Evolutionary conservation across 2,888 invertebrate genomes (phyloP).

Genomic region (Lamellibrachia columna): DNA sequence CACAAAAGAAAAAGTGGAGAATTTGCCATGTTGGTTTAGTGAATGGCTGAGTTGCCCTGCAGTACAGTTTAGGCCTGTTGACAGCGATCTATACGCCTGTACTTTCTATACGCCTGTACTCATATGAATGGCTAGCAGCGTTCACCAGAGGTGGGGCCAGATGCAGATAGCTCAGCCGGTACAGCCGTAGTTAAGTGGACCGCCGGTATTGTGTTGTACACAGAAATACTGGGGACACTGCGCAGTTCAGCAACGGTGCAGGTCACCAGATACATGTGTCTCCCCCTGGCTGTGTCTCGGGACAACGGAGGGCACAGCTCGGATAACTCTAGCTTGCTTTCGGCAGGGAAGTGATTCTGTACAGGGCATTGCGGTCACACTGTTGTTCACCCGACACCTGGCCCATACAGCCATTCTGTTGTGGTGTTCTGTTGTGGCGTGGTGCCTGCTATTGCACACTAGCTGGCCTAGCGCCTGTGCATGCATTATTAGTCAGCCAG

Average conservation of each 20-base stretch:
- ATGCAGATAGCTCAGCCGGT: neutral
- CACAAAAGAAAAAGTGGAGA: too few relatives aligned
- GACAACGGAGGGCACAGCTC: neutral
- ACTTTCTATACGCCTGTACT: neutral
- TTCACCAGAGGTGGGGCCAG: neutral
- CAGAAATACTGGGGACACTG: neutral
- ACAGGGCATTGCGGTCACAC: neutral
- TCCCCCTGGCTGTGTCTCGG: neutral
- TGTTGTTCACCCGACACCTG: constrained; percentile 5
- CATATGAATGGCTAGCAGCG: neutral
- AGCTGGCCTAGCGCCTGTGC: neutral
- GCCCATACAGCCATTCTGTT: neutral
- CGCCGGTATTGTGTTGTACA: neutral
- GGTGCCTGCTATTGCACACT: neutral
- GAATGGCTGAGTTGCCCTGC: neutral
- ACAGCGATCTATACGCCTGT: neutral
- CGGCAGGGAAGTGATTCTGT: neutral
- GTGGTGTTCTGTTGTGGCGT: neutral
- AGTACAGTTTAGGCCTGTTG: neutral
- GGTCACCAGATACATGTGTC: neutral
- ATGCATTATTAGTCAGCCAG: neutral
- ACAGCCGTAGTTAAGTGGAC: neutral
- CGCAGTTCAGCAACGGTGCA: neutral
- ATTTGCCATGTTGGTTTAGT: too few relatives aligned
- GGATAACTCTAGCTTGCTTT: neutral